Base-by-base conservation (phyloP, 2,888 invertebrate genomes). In the Tachystola acroxantha region DNA sequence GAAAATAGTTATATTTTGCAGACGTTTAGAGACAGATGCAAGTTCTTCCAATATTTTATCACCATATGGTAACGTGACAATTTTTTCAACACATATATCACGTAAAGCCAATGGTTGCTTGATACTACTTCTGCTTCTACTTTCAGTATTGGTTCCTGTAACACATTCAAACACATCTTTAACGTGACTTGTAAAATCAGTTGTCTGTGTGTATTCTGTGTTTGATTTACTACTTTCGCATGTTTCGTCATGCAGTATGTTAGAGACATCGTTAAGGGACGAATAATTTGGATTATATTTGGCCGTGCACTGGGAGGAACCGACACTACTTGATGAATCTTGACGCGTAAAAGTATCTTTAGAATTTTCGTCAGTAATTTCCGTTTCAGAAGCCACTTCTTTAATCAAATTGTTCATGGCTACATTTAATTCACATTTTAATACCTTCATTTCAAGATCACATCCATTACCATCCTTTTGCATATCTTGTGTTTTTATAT, bases 281-380 rank as follows among this genome's bases (percentile, higher is more conserved):
- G 90, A 89, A 57, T 75, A 80, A 40, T 78, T 78, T 24, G 91
- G 89, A 53, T 90, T 90, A 61, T 91, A 92, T 64, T 91, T 91
- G 42, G 91, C 91, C 19, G 93, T 93, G 65, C 91, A 92, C 53
- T 91, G 89, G 41, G 92, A 92, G 38, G 92, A 92, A 63, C 89
- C 88, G 52, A 89, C 85, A 57, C 90, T 90, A 58, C 89, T 89
- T 35, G 88, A 82, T 29, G 90, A 91, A 63, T 90, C 89, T 68
- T 89, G 89, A 35, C 90, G 89, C 31, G 69, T 61, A 43, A 78
- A 70, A 14, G 40, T 48, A 5, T 73, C 74, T 53, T 66, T 74
- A n/a, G 46, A 32, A 44, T 51, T 64, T 42, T 75, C 74, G 43
- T 59, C 61, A 3, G 45, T 27, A 36, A 42, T 57, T 56, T 84